Conservation (phyloP, 1,140 invertebrate species). For the Orchesella cincta region DNA sequence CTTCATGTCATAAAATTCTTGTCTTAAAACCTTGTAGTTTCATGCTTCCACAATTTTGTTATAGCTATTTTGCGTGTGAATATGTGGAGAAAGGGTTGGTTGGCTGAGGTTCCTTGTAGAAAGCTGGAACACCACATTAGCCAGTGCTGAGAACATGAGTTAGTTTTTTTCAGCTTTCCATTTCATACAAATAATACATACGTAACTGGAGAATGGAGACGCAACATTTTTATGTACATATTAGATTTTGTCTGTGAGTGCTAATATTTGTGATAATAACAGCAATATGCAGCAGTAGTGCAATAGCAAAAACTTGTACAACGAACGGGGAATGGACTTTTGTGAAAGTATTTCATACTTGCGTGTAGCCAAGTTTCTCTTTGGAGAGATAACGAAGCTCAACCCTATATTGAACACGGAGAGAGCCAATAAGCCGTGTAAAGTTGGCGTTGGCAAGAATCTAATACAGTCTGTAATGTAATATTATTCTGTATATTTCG, state of each 20-base stretch:
- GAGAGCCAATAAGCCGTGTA: background rate
- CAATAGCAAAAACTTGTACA: no score
- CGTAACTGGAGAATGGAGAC: no score
- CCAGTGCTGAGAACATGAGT: no score
- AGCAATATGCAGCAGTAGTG: no score
- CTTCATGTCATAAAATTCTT: slow-evolving; percentile 12
- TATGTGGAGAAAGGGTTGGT: background rate
- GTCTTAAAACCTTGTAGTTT: background rate
- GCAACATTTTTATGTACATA: no score
- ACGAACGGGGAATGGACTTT: no score
- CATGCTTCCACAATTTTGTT: background rate
- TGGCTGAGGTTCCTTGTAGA: no score
- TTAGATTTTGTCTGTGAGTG: no score
- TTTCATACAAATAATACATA: no score
- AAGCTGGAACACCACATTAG: no score
- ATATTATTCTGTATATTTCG: background rate
- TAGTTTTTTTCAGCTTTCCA: no score
- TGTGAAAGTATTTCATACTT: slow-evolving; percentile 19
- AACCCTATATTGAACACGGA: background rate
- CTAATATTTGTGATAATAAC: no score
- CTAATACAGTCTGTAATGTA: background rate
- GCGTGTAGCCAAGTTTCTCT: slow-evolving; percentile 17
- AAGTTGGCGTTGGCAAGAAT: background rate
- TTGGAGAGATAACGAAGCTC: background rate
- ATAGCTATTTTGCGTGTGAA: slow-evolving; percentile 27